Conservation (phyloP, 2,113 vertebrate genomes). For the Cololabis saira region DNA sequence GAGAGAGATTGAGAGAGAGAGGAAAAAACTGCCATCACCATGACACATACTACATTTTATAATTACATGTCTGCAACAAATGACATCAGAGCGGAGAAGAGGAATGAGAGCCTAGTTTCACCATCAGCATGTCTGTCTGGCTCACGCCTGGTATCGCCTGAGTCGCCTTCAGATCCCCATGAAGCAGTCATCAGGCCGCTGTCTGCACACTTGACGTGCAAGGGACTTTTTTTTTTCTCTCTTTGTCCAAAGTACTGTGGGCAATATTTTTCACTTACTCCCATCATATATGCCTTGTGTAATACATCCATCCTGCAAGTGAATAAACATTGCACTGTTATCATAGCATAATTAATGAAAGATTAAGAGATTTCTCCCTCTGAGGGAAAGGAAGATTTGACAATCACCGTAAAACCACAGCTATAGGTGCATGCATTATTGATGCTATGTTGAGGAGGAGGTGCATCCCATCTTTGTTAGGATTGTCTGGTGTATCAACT, state of each 20-base stretch:
- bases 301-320: slow-evolving; percentile 2
- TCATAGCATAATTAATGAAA: slow-evolving; percentile 1
- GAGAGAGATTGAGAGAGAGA: background rate
- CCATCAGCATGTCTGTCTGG: slow-evolving; percentile 28
- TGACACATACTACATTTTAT: slow-evolving; percentile 52
- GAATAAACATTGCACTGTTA: slow-evolving; percentile 3
- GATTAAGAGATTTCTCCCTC: background rate
- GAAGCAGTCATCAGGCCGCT: slow-evolving; percentile 28
- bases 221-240: slow-evolving; percentile 10
- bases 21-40: slow-evolving; percentile 7
- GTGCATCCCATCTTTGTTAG: background rate
- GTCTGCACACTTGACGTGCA: slow-evolving; percentile 9
- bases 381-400: background rate
- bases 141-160: slow-evolving; percentile 19
- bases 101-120: slow-evolving; percentile 20
- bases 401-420: background rate
- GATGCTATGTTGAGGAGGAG: background rate
- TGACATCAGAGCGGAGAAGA: slow-evolving; percentile 35
- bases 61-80: slow-evolving; percentile 51
- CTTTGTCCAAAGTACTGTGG: background rate
- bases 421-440: background rate
- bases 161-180: slow-evolving; percentile 20
- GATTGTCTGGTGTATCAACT: background rate
- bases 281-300: background rate
- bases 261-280: slow-evolving; percentile 17